Base-by-base conservation (phyloP, 2,113 vertebrate genomes). In the Amphilophus citrinellus region DNA sequence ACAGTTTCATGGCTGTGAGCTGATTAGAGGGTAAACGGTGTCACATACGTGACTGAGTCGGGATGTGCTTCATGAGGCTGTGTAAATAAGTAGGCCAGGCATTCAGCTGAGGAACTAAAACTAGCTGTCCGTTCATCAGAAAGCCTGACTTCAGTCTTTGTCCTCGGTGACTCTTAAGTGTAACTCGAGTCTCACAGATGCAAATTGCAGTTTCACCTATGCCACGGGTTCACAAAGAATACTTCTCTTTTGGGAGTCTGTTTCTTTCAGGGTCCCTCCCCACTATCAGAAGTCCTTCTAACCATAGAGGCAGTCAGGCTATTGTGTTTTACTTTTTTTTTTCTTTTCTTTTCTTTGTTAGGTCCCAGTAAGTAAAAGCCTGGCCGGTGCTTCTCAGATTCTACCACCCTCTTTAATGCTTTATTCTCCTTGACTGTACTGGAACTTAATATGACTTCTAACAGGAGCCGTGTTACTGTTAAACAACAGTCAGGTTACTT, bases 181-280 rank as follows among this genome's bases (percentile, higher is more conserved):
- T 88, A 95, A 94, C 79, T 89, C 76, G 61, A 92, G 87, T 90
- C 89, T 91, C 87, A 87, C 91, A 91, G 77, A 93, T 93, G 92
- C 91, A 92, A 94, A 95, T 94, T 88, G 80, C 39, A 63, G 81
- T 88, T 85, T 86, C 84, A 86, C 76, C 83, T 77, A 57, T 66
- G 66, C 58, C 80, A 53, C 24, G 44, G 60, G 50, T 59, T 30
- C 76, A 92, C 91, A 92, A 93, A 92, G 68, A 85, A 76, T 35
- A 61, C 42, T 61, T 83, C 84, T 88, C 81, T 87, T 87, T 53
- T 68, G 59, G 89, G 89, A 59, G 24, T 53, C 80, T 94, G 88
- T 94, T 82, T 91, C 80, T 79, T 71, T 66, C 47, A 56, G 57
- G 24, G 60, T 82, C 59, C 63, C 68, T 78, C 61, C 75, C 57